phyloP scores from a whole-genome alignment of 2,888 invertebrate genomes.

The Lasioglossum malachurum region DNA sequence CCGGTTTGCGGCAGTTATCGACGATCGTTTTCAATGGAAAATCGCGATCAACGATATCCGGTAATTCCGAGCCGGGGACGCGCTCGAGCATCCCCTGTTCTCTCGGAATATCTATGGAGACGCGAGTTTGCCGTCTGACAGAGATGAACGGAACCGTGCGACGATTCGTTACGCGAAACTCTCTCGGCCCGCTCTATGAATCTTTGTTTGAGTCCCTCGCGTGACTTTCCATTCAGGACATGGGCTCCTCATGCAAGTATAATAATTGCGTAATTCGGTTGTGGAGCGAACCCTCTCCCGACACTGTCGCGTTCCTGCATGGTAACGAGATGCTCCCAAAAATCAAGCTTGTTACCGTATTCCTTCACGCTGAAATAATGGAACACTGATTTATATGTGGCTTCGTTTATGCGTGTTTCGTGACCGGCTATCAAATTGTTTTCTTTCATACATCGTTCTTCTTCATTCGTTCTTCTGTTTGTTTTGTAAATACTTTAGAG shows the following conservation, averaged over 20 bases:
- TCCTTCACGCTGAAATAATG: background rate
- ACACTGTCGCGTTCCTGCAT: background rate
- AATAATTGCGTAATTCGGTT: conserved; percentile 31
- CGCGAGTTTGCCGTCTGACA: conserved; percentile 24
- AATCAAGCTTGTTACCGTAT: background rate
- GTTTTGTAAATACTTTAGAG: background rate
- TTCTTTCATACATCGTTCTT: background rate
- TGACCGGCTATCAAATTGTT: background rate
- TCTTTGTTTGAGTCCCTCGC: conserved; percentile 49
- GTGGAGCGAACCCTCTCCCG: background rate
- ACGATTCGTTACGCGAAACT: conserved; percentile 59
- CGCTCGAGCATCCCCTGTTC: background rate
- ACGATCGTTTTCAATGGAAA: conserved; percentile 18
- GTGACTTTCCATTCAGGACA: conserved; percentile 31
- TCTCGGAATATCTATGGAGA: conserved; percentile 16
- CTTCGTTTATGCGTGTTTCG: background rate
- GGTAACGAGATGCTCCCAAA: background rate
- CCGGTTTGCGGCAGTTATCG: conserved; percentile 14
- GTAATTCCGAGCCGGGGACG: background rate
- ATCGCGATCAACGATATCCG: conserved; percentile 29
- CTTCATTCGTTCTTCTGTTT: background rate
- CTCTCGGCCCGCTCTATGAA: conserved; percentile 31
- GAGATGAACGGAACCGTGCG: conserved; percentile 26
- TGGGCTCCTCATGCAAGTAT: conserved; percentile 41
- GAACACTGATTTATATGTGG: background rate